These are phyloP conservation scores for Artemia franciscana DNA, from an alignment of 1,140 invertebrate species.

Conservation along the genomic window DNA sequence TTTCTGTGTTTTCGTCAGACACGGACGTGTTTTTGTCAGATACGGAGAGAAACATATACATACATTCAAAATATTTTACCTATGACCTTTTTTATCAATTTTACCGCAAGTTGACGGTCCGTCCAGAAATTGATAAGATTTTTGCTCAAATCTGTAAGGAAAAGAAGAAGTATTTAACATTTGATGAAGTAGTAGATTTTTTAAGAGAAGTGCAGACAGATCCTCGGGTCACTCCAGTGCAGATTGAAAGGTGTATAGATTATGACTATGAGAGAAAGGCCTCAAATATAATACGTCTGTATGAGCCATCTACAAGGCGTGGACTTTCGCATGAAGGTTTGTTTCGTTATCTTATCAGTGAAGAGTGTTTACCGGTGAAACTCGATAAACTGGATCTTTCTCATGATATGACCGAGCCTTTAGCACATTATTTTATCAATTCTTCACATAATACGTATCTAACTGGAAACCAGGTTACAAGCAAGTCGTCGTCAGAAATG, in stretches of 20 bases:
- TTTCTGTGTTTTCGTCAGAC: too few species aligned
- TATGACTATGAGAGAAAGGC: slow-evolving; percentile 65
- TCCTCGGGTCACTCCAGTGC: too few species aligned
- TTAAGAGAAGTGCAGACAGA: slow-evolving; percentile 87
- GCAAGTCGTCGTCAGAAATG: slow-evolving; percentile 85
- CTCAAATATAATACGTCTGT: slow-evolving; percentile 65
- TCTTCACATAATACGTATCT: slow-evolving; percentile 96
- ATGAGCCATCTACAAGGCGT: slow-evolving; percentile 55
- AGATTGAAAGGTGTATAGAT: slow-evolving; percentile 89
- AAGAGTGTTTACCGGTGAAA: slow-evolving; percentile 80
- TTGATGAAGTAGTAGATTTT: slow-evolving; percentile 73
- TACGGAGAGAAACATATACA: slow-evolving; percentile 42
- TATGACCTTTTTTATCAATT: slow-evolving; percentile 85
- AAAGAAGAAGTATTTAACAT: slow-evolving; percentile 56
- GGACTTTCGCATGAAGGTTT: slow-evolving; percentile 67
- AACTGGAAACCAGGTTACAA: slow-evolving; percentile 83
- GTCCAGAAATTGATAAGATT: slow-evolving; percentile 67
- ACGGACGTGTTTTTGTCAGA: too few species aligned
- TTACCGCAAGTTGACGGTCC: slow-evolving; percentile 65
- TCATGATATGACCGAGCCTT: slow-evolving; percentile 85
- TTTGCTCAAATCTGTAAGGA: slow-evolving; percentile 50
- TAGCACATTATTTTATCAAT: slow-evolving; percentile 94
- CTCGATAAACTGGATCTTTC: slow-evolving; percentile 64
- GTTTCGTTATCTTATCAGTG: slow-evolving; percentile 77
- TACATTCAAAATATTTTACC: slow-evolving; percentile 59